Conservation (phyloP, 2,797 vertebrate species). For the Delichon dasypus region DNA sequence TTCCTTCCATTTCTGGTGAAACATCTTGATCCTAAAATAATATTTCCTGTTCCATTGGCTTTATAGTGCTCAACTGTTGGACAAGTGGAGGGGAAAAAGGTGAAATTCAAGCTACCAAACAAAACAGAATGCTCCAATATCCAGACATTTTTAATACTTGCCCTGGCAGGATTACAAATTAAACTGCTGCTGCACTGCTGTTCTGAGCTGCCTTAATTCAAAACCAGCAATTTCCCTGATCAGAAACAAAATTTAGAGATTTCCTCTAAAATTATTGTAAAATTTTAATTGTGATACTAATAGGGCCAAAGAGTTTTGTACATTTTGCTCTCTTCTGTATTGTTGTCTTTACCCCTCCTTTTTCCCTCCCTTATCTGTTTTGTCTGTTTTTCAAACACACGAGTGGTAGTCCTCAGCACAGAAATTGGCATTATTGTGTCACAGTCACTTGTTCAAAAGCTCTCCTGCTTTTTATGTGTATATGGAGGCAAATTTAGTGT, state of each 20-base stretch:
- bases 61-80: neutral
- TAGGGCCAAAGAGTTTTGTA: accelerated
- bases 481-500: neutral
- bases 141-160: neutral
- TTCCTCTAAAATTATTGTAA: neutral
- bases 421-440: neutral
- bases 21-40: neutral
- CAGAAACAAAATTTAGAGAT: neutral
- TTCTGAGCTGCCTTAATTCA: neutral
- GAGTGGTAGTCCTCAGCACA: neutral
- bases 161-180: neutral
- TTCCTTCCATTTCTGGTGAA: neutral
- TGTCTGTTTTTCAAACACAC: neutral
- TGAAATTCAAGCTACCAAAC: neutral
- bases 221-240: neutral
- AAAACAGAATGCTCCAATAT: neutral
- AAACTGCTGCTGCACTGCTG: neutral
- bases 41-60: neutral
- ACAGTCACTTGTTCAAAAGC: neutral
- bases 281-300: accelerated
- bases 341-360: accelerated
- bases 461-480: neutral
- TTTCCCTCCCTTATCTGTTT: accelerated
- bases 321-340: accelerated
- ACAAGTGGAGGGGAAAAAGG: neutral